Base-by-base conservation (phyloP, 1,140 invertebrate genomes). In the Saccostrea echinata region DNA sequence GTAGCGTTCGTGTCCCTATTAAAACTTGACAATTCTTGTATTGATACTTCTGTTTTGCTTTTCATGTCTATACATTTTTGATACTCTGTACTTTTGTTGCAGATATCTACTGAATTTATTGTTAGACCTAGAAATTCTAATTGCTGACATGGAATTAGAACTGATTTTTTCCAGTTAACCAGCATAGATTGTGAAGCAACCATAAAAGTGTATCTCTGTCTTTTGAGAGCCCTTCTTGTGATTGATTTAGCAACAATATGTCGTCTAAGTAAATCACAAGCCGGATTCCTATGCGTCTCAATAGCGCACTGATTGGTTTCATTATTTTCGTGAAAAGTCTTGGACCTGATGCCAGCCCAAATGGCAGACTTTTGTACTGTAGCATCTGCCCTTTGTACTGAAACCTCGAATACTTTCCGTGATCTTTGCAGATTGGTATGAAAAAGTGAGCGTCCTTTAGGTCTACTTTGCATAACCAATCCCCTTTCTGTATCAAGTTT, bases 191-290 rank as follows among this genome's bases (percentile, higher is more conserved):
- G 43, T 87, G 13, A 11, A 80, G 24, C 35, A 82, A 64, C 43
- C 43, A 88, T 18, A 88, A 35, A 18, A 88, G 80, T 21, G 80
- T 43, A 33, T 85, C 64, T 83, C 33, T 71, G 68, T 86, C 88
- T 35, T 43, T 51, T 11, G 84, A 24, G 4, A 86, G 21, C 11
- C 68, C 68, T 27, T 84, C 80, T 53, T 80, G 53, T 13, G 76
- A 33, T 81, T 89, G 84, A 71, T 86, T 86, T 43, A 89, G 11
- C 9, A 89, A n/a, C 35, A 89, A n/a, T n/a, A 88, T 89, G 43
- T 89, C 88, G 88, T 89, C 82, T 64, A 86, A 61, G 43, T 89
- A 89, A 51, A 88, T 86, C 53, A 88, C 64, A 51, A 86, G 30
- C 12, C 71, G 84, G 35, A 84, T 27, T 51, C 87, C 87, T 24